A percentile compares a stretch with the other conserved stretches of the same genome.
Conservation (phyloP, 2,797 vertebrate genomes). For the Pantherophis alleghaniensis region DNA sequence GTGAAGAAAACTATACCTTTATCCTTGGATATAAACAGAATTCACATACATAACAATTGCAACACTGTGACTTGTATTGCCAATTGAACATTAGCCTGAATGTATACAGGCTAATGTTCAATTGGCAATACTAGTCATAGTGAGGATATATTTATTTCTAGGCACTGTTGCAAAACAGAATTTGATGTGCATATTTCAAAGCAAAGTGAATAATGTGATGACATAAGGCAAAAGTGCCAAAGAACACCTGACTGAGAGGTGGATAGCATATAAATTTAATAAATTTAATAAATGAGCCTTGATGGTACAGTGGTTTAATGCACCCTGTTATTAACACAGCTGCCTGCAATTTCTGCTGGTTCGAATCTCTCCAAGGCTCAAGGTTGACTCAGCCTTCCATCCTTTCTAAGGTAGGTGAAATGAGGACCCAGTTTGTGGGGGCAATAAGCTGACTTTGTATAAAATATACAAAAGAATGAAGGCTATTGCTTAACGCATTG, state of each 20-base stretch:
- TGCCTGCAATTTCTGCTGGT: no score
- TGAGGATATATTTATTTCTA: not conserved
- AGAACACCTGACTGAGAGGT: not conserved
- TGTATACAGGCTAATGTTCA: not conserved
- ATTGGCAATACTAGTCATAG: not conserved
- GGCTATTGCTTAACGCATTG: no score
- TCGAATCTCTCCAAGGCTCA: no score
- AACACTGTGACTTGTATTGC: not conserved
- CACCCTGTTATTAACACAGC: no score
- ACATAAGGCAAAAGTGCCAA: not conserved
- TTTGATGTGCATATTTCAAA: slow-evolving; percentile 11
- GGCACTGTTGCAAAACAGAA: not conserved
- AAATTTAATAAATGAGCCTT: not conserved
- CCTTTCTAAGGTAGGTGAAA: no score
- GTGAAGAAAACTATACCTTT: not conserved
- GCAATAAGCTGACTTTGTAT: no score
- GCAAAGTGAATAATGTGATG: not conserved
- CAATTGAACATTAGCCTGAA: not conserved
- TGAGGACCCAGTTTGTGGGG: no score
- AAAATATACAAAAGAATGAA: no score
- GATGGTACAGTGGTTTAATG: no score
- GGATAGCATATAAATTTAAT: not conserved
- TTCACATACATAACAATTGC: not conserved
- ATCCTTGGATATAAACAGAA: not conserved
- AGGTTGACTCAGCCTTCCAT: no score